These are phyloP conservation scores for Epinephelus moara DNA, from an alignment of 2,113 vertebrate species.

Conservation along the genomic window DNA sequence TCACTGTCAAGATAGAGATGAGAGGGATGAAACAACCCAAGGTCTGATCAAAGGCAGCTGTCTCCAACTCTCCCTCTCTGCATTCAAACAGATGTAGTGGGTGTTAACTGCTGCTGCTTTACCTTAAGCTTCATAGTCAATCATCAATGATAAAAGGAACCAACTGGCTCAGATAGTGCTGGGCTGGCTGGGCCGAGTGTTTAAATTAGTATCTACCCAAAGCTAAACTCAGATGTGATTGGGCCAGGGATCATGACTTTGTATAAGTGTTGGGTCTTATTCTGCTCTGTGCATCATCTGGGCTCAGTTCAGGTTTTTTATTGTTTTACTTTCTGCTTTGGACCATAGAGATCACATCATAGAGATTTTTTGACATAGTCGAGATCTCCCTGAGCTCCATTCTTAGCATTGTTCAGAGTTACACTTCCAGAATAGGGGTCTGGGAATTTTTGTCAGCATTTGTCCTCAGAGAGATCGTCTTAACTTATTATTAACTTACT, in stretches of 20 bases:
- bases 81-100: conserved; percentile 33
- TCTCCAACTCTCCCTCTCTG: conserved; percentile 21
- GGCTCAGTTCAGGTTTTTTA: neutral
- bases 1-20: conserved; percentile 36
- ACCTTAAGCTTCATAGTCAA: neutral
- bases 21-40: conserved; percentile 46
- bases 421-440: neutral
- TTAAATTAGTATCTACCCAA: neutral
- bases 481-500: conserved; percentile 34
- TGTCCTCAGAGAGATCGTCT: conserved; percentile 12
- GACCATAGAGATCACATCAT: neutral
- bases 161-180: neutral
- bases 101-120: conserved; percentile 37
- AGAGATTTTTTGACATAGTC: neutral
- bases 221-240: neutral
- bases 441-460: neutral
- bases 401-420: neutral
- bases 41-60: conserved; percentile 57
- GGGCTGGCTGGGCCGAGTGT: neutral
- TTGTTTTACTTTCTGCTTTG: neutral
- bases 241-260: neutral
- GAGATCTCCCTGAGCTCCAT: neutral
- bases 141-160: conserved; percentile 9
- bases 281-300: neutral
- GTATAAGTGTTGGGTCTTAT: neutral